A percentile compares a stretch with the other conserved stretches of the same genome.
Conservation (phyloP, 2,888 invertebrate genomes). For the Eristalinus sepulchralis region DNA sequence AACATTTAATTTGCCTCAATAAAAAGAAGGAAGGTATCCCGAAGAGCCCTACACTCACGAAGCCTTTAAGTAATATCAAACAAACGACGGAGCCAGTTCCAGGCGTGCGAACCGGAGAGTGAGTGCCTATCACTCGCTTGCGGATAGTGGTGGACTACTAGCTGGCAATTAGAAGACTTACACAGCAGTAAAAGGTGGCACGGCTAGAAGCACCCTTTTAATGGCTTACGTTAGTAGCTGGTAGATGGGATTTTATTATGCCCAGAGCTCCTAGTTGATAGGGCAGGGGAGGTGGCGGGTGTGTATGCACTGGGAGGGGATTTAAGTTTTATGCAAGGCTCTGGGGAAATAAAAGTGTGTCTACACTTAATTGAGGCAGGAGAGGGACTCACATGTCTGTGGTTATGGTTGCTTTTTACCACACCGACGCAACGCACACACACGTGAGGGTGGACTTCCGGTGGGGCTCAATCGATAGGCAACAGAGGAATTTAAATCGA, state of each 20-base stretch:
- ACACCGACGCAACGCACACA: neutral
- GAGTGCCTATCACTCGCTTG: slow-evolving; percentile 50
- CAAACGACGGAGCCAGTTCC: slow-evolving; percentile 11
- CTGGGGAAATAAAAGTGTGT: slow-evolving; percentile 1
- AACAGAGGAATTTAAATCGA: neutral
- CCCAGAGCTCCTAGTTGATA: slow-evolving; percentile 19
- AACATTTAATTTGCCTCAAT: slow-evolving; percentile 46
- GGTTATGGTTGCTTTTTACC: slow-evolving; percentile 14
- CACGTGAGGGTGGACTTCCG: neutral
- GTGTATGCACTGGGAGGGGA: neutral
- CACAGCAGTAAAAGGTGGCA: slow-evolving; percentile 50
- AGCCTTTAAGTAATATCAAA: slow-evolving; percentile 47
- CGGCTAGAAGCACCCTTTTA: slow-evolving; percentile 46
- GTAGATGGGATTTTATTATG: slow-evolving; percentile 51
- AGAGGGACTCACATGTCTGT: neutral
- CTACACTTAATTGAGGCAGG: slow-evolving; percentile 13
- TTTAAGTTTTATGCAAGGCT: slow-evolving; percentile 41
- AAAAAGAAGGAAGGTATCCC: slow-evolving; percentile 38
- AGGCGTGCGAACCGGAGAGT: neutral
- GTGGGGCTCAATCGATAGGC: neutral
- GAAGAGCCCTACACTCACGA: slow-evolving; percentile 13
- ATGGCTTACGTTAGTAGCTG: slow-evolving; percentile 29
- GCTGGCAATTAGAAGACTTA: slow-evolving; percentile 66
- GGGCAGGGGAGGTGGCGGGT: neutral
- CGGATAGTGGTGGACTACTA: slow-evolving; percentile 51